phyloP scores from a whole-genome alignment of 2,797 vertebrate species.

The Phalanger gymnotis region DNA sequence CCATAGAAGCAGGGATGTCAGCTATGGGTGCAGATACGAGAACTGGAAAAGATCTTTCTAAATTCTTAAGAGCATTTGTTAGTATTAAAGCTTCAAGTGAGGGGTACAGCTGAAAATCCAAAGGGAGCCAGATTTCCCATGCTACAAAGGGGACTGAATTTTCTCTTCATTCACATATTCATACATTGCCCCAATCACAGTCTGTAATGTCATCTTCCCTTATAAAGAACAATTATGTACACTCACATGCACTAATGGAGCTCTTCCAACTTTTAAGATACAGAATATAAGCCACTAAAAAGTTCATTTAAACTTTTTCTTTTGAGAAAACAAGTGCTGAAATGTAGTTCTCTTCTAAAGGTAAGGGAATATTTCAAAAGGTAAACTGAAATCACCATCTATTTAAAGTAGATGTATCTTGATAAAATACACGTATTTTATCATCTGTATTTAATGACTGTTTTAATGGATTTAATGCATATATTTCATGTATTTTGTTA shows the following conservation, averaged over 20 bases:
- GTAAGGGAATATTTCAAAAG: conserved; percentile 60
- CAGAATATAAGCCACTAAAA: conserved; percentile 53
- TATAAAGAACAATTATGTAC: conserved; percentile 23
- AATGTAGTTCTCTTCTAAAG: conserved; percentile 70
- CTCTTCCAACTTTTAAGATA: conserved; percentile 60
- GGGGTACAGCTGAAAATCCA: not conserved
- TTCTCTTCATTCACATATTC: not conserved
- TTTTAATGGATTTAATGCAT: not conserved
- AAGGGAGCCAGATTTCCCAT: not conserved
- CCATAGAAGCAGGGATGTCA: not conserved
- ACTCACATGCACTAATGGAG: conserved; percentile 40
- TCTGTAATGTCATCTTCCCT: conserved; percentile 18
- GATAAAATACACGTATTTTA: not conserved
- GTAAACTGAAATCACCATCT: conserved; percentile 71
- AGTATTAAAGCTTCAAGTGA: not conserved
- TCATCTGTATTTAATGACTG: not conserved
- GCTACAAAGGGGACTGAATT: not conserved
- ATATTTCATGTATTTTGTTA: conserved; percentile 60
- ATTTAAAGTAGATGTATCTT: not conserved
- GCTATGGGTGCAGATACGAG: not conserved
- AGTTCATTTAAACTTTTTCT: conserved; percentile 47
- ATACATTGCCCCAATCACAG: not conserved
- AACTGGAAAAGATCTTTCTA: not conserved
- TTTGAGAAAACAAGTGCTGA: conserved; percentile 70
- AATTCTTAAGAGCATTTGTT: not conserved